Evolutionary conservation across 2,888 invertebrate species (phyloP), one percentile per base, ranked within the genome.

Genomic region (Tineola bisselliella): DNA sequence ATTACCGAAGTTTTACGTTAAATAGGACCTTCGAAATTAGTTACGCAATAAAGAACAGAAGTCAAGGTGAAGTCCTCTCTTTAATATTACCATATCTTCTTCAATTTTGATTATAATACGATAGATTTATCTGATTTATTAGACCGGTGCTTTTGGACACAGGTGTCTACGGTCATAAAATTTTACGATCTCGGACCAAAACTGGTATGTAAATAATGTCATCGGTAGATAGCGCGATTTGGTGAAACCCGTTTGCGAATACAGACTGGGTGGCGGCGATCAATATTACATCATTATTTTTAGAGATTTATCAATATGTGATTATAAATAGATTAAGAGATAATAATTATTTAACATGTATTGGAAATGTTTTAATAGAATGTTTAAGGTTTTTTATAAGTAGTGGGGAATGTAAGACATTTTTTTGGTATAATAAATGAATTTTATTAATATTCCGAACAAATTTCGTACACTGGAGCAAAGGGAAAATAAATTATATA

Each of bases 161-260:
- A 83, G 82, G 79, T 84, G 81, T 79, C 75, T 70, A 61, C 64
- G 72, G 73, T 75, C 71, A 86, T 84, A 84, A 84, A 84, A 78
- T 81, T 84, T 86, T 79, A 86, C 74, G 80, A 81, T 69, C 73
- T 76, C 75, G 66, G 12, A 70, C 65, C 76, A 71, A 78, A 77
- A 76, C 78, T 17, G 69, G 76, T 83, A 84, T 86, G 84, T 70
- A 70, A 86, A 77, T 73, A 67, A 68, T 60, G 30, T 13, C 44
- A 31, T 30, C 30, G 8, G 25, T 18, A 60, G 54, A 61, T 70
- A 71, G 70, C 70, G 70, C 72, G 70, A 70, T 74, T 76, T 69
- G 67, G 65, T 65, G 71, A 73, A 80, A 79, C 76, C 73, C 64
- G 75, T 76, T 74, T 64, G 66, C 65, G 65, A 71, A 72, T 77